Base-by-base conservation (phyloP, 2,113 vertebrate genomes). In the Rallus limicola region DNA sequence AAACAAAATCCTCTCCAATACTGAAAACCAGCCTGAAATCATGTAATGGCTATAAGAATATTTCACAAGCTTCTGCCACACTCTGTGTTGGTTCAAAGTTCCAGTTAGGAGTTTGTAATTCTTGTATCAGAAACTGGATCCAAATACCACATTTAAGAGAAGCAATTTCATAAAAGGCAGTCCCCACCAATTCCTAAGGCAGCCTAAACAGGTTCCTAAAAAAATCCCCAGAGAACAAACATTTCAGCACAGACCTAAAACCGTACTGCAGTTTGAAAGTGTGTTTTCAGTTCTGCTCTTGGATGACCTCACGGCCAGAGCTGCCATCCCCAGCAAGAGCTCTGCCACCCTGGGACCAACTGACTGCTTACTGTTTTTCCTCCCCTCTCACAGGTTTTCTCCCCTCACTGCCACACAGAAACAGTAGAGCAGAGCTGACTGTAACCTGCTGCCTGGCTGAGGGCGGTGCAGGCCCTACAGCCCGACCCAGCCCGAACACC, bases 301-400 rank as follows among this genome's bases (percentile, higher is more conserved):
- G 34, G 67, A 65, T 18, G 21, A 84, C 9, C 55, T 31, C 28
- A 6, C 0, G 0, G 34, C 40, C 60, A 46, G 24, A 26, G 8
- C 33, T 60, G 64, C 80, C 5, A 1, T 5, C 15, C 63, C 6
- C 71, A 50, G 40, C 0, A 3, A 62, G 33, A 65, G 25, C 77
- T 65, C 38, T 77, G 76, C 16, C 56, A 19, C 21, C 3, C 3
- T 0, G 0, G 68, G 16, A 65, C 38, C 44, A 31, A 17, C 0
- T 29, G 60, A 31, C 5, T 17, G 34, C 20, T 34, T 76, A 24
- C 28, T 33, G 25, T 42, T 56, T 9, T 17, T 17, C 36, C 5
- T 55, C n/a, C 16, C 31, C 28, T 38, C 46, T 55, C 5, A 1
- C 38, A 21, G 2, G 4, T 29, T 19, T 23, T 60, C n/a, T 23